Evolutionary conservation across 2,113 vertebrate genomes (phyloP).

Genomic region (Sakesphorus luctuosus): DNA sequence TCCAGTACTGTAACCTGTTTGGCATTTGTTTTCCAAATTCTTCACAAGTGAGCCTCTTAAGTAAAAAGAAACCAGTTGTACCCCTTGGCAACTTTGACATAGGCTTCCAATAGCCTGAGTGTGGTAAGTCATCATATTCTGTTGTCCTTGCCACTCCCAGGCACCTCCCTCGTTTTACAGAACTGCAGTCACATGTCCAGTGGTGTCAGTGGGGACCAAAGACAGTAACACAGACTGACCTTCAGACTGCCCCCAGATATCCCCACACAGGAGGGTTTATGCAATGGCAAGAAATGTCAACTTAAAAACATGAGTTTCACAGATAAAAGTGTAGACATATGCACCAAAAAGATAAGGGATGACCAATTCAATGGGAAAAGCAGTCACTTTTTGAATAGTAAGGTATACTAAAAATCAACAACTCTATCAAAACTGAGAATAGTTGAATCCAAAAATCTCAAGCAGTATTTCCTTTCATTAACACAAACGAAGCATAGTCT

Average conservation of each 20-base stretch:
- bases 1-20: background rate
- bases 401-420: constrained; percentile 8
- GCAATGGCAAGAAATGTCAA: background rate
- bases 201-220: background rate
- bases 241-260: background rate
- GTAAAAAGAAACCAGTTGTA: background rate
- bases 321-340: background rate
- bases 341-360: background rate
- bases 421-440: constrained; percentile 25
- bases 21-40: background rate
- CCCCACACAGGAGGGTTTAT: background rate
- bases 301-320: background rate
- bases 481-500: constrained; percentile 38
- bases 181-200: accelerated
- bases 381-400: background rate
- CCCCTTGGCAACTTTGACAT: background rate
- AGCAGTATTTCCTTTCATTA: constrained; percentile 66
- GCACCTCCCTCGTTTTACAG: background rate
- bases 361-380: background rate
- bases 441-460: constrained; percentile 22
- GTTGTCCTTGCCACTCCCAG: background rate
- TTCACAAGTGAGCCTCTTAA: background rate
- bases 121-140: background rate
- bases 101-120: background rate
- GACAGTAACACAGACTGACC: background rate